These are phyloP conservation scores for Anneissia japonica DNA, from an alignment of 35 echinoderm and acorn worm genomes.

Conservation along the genomic window DNA sequence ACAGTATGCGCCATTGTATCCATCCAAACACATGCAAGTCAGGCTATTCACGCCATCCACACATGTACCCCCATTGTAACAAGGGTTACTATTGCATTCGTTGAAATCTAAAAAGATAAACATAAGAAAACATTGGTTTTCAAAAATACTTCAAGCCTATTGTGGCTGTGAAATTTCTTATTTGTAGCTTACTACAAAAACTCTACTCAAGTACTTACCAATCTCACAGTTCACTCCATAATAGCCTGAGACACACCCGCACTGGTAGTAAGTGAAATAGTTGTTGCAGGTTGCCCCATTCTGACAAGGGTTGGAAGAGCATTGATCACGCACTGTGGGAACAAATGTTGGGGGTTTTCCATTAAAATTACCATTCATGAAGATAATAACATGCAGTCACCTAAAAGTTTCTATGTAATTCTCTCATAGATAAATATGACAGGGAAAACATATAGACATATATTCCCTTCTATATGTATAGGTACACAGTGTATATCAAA, in stretches of 20 bases:
- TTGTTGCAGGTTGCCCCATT: conserved; percentile 65
- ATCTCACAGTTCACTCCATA: conserved; percentile 50
- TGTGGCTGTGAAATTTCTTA: neutral
- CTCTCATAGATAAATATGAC: no score
- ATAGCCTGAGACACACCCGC: conserved; percentile 40
- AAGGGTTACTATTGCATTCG: neutral
- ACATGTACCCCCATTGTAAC: neutral
- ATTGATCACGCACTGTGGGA: conserved; percentile 35
- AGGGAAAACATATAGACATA: no score
- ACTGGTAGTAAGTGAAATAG: conserved; percentile 28
- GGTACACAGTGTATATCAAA: no score
- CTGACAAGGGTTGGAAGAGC: conserved; percentile 62
- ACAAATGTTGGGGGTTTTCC: no score
- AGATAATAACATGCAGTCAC: no score
- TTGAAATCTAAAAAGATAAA: neutral
- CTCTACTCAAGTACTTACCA: conserved; percentile 19
- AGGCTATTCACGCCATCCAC: neutral
- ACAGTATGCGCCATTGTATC: neutral
- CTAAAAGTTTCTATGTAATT: no score
- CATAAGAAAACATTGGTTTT: neutral
- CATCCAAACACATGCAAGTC: neutral
- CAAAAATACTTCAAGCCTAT: no score
- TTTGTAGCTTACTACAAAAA: neutral
- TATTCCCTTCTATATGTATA: no score
- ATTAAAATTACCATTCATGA: no score